These are phyloP conservation scores for Drosophila seguyi DNA, from an alignment of 1,140 invertebrate genomes.

Conservation along the genomic window DNA sequence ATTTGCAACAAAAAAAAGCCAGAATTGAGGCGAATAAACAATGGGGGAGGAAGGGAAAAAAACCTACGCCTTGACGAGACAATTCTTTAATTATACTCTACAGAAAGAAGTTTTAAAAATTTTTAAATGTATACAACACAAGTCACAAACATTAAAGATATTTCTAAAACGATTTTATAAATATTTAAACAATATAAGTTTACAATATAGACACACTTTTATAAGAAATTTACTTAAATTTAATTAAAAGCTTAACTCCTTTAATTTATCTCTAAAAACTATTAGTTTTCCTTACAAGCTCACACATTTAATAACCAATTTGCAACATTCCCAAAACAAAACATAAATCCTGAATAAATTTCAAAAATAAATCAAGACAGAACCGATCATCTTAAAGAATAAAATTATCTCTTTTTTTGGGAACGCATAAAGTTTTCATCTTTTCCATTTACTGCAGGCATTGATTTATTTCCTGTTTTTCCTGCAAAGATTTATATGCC, in stretches of 20 bases:
- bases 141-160: neutral
- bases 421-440: conserved; percentile 26
- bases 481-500: conserved; percentile 36
- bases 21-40: conserved; percentile 42
- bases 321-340: no score
- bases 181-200: no score
- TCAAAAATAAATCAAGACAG: neutral
- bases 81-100: conserved; percentile 54
- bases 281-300: neutral
- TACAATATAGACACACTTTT: neutral
- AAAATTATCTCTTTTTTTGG: neutral
- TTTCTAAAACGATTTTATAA: no score
- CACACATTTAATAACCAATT: neutral
- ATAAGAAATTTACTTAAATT: neutral
- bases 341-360: neutral
- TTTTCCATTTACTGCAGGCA: conserved; percentile 11
- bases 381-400: neutral
- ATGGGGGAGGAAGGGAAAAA: conserved; percentile 16
- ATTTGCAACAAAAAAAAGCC: conserved; percentile 27
- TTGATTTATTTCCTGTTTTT: conserved; percentile 29
- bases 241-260: neutral
- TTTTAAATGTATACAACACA: neutral
- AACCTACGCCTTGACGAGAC: conserved; percentile 36
- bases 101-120: neutral
- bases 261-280: neutral